Evolutionary conservation across 2,888 invertebrate genomes (phyloP), one percentile per base, ranked within the genome.

Genomic region (Fragum sueziense): DNA sequence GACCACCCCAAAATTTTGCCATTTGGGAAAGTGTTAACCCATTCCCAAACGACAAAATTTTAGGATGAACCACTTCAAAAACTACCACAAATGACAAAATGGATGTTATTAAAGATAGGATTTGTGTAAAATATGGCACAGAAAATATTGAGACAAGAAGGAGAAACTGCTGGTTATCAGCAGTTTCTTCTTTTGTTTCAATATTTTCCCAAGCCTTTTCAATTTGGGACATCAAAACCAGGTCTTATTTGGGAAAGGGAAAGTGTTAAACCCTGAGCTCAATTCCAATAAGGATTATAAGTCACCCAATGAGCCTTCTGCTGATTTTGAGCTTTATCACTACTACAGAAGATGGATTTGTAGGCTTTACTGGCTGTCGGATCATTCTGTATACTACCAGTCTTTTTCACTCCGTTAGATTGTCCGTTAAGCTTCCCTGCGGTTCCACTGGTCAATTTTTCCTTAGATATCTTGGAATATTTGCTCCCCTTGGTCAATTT

Each of bases 301-400:
- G 99, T 99, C 74, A 99, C 96, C 99, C 99, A 99, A 93, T 99
- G 98, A 1, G 98, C 98, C 87, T 96, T 95, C 61, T 96, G 95
- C 92, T 99, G 98, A 71, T 96, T 96, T 88, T 96, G 95, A 74
- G 98, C 99, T 73, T 95, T 96, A 90, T 96, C 95, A 91, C 98
- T 98, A 11, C 96, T 95, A 0, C 98, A 99, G 91, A 99, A 99
- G 70, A 99, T 93, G 1, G 98, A 98, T 93, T 99, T 99, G 91
- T 97, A 98, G 0, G 97, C 97, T 93, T 97, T 96, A 79, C 96
- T 96, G 6, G 96, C 96, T 88, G 96, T 96, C 0, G 98, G 97
- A 94, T 99, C 98, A 78, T 96, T 96, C 0, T 98, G 97, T 41
- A 99, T 96, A 70, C 87, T 86, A 31, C 75, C 76, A 47, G 62